phyloP scores from a whole-genome alignment of 2,113 vertebrate species.

The Dendrocopos noguchii region DNA sequence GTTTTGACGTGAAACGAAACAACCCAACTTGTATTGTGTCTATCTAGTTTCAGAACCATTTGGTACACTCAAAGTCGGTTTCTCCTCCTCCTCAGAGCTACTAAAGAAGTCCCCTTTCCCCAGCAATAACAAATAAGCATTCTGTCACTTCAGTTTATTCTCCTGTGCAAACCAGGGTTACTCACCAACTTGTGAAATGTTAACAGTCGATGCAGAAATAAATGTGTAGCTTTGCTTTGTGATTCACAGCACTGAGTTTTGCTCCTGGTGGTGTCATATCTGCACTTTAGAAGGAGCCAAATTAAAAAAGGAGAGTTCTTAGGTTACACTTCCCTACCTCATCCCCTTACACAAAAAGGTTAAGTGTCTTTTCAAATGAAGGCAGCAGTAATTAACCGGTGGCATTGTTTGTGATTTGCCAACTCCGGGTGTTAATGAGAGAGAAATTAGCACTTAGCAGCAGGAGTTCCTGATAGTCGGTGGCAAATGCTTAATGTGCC shows the following conservation, averaged over 20 bases:
- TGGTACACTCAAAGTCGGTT: not conserved
- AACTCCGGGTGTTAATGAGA: conserved; percentile 65
- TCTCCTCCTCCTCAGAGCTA: not conserved
- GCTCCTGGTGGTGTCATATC: not conserved
- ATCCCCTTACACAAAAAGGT: conserved; percentile 48
- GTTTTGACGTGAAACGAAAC: not conserved
- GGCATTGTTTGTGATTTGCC: conserved; percentile 71
- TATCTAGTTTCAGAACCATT: not conserved
- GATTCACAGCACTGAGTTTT: not conserved
- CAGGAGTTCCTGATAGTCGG: conserved; percentile 64
- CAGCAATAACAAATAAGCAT: not conserved
- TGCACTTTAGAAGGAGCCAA: not conserved
- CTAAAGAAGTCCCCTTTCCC: not conserved
- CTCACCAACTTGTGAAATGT: not conserved
- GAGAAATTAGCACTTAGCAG: conserved; percentile 72
- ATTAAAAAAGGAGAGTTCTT: conserved; percentile 20
- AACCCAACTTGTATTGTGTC: not conserved
- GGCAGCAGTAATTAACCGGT: conserved; percentile 70
- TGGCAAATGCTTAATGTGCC: conserved; percentile 66
- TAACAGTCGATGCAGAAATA: not conserved
- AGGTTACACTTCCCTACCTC: conserved; percentile 24
- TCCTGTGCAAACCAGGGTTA: not conserved
- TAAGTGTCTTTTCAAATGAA: conserved; percentile 72
- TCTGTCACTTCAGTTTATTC: not conserved
- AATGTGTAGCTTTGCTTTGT: not conserved